Conservation (phyloP, 1,140 invertebrate genomes). For the Hestina assimilis region DNA sequence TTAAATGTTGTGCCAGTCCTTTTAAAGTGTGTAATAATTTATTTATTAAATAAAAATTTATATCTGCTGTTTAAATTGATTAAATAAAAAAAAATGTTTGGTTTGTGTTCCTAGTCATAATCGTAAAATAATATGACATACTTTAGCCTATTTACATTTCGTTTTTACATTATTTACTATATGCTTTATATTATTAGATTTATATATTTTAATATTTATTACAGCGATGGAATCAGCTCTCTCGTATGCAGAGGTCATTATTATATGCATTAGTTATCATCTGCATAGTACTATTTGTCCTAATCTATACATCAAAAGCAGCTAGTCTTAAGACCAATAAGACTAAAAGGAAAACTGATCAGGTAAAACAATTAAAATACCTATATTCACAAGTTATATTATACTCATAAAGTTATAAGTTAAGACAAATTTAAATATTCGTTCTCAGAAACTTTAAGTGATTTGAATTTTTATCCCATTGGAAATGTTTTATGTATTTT, state of each 20-base stretch:
- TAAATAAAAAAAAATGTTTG: neutral
- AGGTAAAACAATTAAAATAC: constrained; percentile 44
- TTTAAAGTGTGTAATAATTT: neutral
- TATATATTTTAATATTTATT: no score
- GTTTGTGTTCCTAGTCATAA: neutral
- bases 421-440: neutral
- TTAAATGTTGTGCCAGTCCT: neutral
- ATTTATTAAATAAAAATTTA: neutral
- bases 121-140: neutral
- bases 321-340: constrained; percentile 6
- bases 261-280: constrained; percentile 45
- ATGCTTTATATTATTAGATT: no score
- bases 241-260: constrained; percentile 55
- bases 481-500: neutral
- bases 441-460: no score
- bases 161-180: neutral
- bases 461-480: no score
- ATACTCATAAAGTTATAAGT: neutral
- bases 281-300: constrained; percentile 33
- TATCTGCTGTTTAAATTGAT: neutral
- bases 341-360: constrained; percentile 26
- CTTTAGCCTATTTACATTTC: no score
- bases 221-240: constrained; percentile 64
- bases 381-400: neutral
- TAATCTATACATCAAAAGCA: constrained; percentile 41